Base-by-base conservation (phyloP, 2,113 vertebrate species). In the Oreotragus oreotragus region DNA sequence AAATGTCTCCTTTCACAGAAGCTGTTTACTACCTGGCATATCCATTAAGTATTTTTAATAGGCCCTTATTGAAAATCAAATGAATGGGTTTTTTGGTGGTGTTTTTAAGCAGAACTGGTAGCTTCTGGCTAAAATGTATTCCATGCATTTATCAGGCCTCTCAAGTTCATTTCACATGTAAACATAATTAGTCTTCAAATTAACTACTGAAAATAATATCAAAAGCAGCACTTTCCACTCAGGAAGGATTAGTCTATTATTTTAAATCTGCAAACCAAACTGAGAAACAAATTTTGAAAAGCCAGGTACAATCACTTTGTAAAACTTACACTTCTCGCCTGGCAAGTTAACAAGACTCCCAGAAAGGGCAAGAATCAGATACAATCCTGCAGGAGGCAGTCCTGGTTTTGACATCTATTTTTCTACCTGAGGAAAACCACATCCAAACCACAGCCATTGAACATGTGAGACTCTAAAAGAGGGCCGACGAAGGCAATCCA, bases 1-100 rank as follows among this genome's bases (percentile, higher is more conserved):
- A 94, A 90, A 83, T 3, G 2, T 64, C 23, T 90, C 23, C 17
- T 91, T 97, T 90, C 80, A 88, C 14, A 88, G n/a, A 97, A 91
- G 92, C 55, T 90, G 39, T 51, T 96, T 85, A 53, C 39, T 76
- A 77, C 13, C 43, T 92, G 33, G 30, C 43, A 94, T 86, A 94
- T 47, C 49, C 94, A 95, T 91, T 95, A 94, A 96, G 51, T 80
- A 92, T 77, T 55, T 88, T 89, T 91, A 97, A 94, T 27, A 84
- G 64, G 19, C 6, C 91, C 30, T 94, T 90, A 95, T 17, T 96
- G 77, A 94, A 93, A 97, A 95, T 91, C 30, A 84, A 97, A 88
- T 88, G 84, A 85, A 53, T 2, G 21, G 21, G 7, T 58, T 33
- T 55, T 95, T 60, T 19, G 57, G 19, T 83, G 49, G 6, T 84